phyloP scores from a whole-genome alignment of 2,113 vertebrate genomes.

The Monopterus albus region DNA sequence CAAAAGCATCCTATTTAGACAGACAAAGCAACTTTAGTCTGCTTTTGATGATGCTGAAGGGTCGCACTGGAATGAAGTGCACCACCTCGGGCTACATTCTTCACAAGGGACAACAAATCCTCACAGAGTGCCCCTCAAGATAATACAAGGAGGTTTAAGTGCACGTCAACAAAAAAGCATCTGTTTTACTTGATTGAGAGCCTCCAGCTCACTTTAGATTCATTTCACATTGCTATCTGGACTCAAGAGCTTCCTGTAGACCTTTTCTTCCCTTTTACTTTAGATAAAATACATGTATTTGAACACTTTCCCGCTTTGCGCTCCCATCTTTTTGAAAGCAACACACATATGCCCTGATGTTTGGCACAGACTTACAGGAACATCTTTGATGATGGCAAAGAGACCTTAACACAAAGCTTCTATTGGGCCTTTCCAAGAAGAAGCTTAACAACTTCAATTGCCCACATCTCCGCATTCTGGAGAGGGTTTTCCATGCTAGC shows the following conservation, averaged over 20 bases:
- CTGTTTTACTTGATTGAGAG: slow-evolving; percentile 28
- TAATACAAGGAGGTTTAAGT: slow-evolving; percentile 46
- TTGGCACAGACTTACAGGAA: slow-evolving; percentile 19
- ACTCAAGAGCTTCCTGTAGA: slow-evolving; percentile 16
- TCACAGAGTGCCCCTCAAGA: slow-evolving; percentile 21
- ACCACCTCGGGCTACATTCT: slow-evolving; percentile 36
- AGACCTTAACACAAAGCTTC: slow-evolving; percentile 45
- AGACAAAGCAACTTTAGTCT: background rate
- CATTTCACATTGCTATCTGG: slow-evolving; percentile 21
- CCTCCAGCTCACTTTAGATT: slow-evolving; percentile 42
- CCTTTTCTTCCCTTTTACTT: slow-evolving; percentile 14
- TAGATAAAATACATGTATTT: background rate
- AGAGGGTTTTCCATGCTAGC: slow-evolving; percentile 55
- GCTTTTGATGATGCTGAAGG: slow-evolving; percentile 33
- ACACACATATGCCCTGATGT: background rate
- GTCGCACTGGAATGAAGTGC: slow-evolving; percentile 28
- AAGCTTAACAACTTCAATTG: slow-evolving; percentile 45
- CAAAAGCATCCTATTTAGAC: slow-evolving; percentile 4
- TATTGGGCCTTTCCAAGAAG: slow-evolving; percentile 31
- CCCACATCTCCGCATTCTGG: slow-evolving; percentile 51
- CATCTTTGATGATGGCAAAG: slow-evolving; percentile 24
- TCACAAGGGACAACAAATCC: slow-evolving; percentile 30
- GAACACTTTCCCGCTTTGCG: background rate
- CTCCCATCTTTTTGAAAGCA: slow-evolving; percentile 31
- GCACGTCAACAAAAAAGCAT: slow-evolving; percentile 53